Evolutionary conservation across 2,888 invertebrate genomes (phyloP).

Genomic region (Parelbella ahira): DNA sequence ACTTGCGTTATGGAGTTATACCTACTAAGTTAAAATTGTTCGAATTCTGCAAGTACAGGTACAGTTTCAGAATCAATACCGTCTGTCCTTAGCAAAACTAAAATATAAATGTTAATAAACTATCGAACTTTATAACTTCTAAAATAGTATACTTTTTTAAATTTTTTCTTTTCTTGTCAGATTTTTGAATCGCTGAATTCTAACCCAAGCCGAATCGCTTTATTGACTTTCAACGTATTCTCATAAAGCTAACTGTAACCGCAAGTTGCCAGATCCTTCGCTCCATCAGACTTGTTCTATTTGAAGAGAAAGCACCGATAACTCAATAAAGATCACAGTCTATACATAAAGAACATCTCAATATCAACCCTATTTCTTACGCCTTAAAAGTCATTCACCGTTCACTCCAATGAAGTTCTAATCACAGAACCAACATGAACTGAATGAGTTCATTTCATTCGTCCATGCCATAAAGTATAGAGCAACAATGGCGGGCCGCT

Average conservation of each 20-base stretch:
- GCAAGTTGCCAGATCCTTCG: background rate
- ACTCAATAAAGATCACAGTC: constrained; percentile 15
- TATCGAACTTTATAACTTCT: too few relatives aligned
- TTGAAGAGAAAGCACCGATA: constrained; percentile 21
- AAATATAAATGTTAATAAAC: too few relatives aligned
- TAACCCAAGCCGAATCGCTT: too few relatives aligned
- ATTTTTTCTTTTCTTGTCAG: too few relatives aligned
- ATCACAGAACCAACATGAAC: constrained; percentile 22
- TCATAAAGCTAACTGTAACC: background rate
- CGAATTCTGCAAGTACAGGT: too few relatives aligned
- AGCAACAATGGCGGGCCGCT: constrained; percentile 32
- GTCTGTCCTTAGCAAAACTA: too few relatives aligned
- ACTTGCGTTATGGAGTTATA: too few relatives aligned
- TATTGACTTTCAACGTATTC: background rate
- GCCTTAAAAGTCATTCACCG: constrained; percentile 2
- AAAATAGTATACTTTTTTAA: too few relatives aligned
- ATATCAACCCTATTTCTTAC: background rate
- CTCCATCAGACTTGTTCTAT: constrained; percentile 19
- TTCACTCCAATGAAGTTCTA: constrained; percentile 14
- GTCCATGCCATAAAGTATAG: constrained; percentile 28
- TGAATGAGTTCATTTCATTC: constrained; percentile 24
- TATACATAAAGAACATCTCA: background rate
- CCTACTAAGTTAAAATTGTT: too few relatives aligned
- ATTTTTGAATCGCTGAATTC: too few relatives aligned
- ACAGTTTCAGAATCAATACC: too few relatives aligned